Percentiles rank a stretch among this genome's conserved stretches.
Evolutionary conservation across 2,888 invertebrate species (phyloP).

Genomic region (Thera obeliscata): DNA sequence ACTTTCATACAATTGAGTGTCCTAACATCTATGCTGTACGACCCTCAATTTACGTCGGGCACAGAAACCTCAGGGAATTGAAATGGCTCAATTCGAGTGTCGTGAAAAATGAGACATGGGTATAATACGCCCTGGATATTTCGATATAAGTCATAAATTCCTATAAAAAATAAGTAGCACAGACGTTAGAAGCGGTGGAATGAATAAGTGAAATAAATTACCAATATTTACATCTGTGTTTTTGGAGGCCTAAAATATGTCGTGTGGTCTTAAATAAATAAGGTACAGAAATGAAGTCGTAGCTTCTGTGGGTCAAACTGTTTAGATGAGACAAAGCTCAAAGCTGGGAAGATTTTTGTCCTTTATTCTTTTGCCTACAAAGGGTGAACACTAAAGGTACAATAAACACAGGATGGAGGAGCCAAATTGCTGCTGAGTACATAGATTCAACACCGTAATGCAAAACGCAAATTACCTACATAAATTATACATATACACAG

Average conservation of each 20-base stretch:
- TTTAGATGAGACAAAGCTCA: not conserved
- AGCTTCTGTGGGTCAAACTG: not conserved
- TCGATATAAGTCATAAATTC: slow-evolving; percentile 37
- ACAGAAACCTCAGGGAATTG: slow-evolving; percentile 48
- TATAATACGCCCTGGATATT: slow-evolving; percentile 43
- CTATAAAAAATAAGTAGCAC: slow-evolving; percentile 37
- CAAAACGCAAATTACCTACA: not conserved
- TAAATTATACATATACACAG: not conserved
- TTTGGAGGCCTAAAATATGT: not conserved
- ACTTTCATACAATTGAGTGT: slow-evolving; percentile 27
- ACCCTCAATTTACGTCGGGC: slow-evolving; percentile 48
- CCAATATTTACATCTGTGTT: not conserved
- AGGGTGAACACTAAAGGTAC: not conserved
- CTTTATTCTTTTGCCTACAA: not conserved
- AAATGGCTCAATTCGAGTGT: slow-evolving; percentile 54
- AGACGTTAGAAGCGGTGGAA: slow-evolving; percentile 17
- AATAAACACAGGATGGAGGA: not conserved
- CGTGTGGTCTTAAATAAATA: not conserved
- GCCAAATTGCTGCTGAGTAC: not conserved
- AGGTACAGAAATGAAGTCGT: not conserved
- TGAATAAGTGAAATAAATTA: slow-evolving; percentile 38
- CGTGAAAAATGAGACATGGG: slow-evolving; percentile 52
- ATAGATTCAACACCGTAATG: not conserved
- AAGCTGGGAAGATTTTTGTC: not conserved
- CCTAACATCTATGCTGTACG: slow-evolving; percentile 30